Conservation (phyloP, 2,888 invertebrate genomes). For the Microplitis manilae region DNA sequence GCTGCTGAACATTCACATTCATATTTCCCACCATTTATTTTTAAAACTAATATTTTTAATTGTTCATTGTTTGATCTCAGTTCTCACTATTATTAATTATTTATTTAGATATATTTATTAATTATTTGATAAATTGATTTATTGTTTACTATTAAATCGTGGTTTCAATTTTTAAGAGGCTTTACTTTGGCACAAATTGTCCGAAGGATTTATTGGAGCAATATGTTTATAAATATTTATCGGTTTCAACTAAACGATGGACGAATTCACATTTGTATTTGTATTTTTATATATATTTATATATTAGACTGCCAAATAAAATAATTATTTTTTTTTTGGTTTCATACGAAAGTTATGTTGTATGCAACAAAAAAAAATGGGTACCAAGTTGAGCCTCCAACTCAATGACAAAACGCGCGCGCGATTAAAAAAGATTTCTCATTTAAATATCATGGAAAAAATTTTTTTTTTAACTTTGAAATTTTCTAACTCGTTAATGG, state of each 20-base stretch:
- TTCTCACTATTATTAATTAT: slow-evolving; percentile 17
- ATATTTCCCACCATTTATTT: background rate
- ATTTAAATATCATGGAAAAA: too few relatives aligned
- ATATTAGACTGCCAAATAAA: too few relatives aligned
- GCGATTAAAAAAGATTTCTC: too few relatives aligned
- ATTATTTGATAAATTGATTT: slow-evolving; percentile 14
- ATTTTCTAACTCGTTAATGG: too few relatives aligned
- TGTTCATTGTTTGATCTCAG: slow-evolving; percentile 22
- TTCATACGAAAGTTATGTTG: too few relatives aligned
- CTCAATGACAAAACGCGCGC: too few relatives aligned
- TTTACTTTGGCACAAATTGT: slow-evolving; percentile 32
- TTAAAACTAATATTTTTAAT: background rate
- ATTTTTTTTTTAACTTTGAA: too few relatives aligned
- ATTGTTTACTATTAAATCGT: slow-evolving; percentile 1
- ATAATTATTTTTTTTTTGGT: too few relatives aligned
- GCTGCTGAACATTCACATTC: slow-evolving; percentile 35
- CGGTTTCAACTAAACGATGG: slow-evolving; percentile 5
- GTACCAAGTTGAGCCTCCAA: too few relatives aligned
- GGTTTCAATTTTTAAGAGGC: slow-evolving; percentile 3
- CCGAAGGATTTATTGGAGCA: slow-evolving; percentile 11
- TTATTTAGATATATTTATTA: slow-evolving; percentile 16
- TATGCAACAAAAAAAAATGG: too few relatives aligned
- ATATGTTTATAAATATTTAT: background rate
- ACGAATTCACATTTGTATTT: slow-evolving; percentile 17
- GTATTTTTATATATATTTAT: background rate